Conservation (phyloP, 2,888 invertebrate genomes). For the Unio delphinus region DNA sequence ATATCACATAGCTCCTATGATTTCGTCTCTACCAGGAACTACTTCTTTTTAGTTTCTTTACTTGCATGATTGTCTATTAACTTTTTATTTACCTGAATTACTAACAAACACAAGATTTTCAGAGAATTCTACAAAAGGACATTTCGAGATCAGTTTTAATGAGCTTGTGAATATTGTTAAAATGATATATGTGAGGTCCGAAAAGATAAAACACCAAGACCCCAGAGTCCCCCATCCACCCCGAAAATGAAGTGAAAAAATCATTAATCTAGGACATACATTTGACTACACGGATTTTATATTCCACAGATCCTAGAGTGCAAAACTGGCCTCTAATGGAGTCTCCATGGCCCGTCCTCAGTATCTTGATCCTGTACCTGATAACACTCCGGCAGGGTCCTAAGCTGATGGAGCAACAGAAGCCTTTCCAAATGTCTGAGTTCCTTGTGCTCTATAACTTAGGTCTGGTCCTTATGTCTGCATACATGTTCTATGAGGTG, state of each 20-base stretch:
- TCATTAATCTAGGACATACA: not conserved
- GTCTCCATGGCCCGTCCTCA: conserved; percentile 41
- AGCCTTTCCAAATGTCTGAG: conserved; percentile 37
- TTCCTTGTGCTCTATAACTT: conserved; percentile 52
- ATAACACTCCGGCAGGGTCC: conserved; percentile 49
- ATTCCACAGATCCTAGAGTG: conserved; percentile 51
- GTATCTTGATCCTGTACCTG: conserved; percentile 49
- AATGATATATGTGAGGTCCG: not conserved
- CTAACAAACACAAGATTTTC: too few relatives aligned
- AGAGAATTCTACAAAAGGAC: too few relatives aligned
- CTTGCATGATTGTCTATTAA: too few relatives aligned
- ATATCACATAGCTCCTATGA: too few relatives aligned
- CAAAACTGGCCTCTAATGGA: conserved; percentile 57
- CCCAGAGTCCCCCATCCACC: too few relatives aligned
- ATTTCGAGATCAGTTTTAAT: too few relatives aligned
- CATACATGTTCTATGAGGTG: conserved; percentile 61
- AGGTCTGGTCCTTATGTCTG: conserved; percentile 47
- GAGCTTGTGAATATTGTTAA: too few relatives aligned
- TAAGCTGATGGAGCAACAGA: conserved; percentile 45
- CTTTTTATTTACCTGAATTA: too few relatives aligned
- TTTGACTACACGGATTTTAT: not conserved
- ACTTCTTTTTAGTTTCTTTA: too few relatives aligned
- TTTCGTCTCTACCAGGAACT: too few relatives aligned
- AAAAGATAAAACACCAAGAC: not conserved
- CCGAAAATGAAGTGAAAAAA: not conserved